phyloP scores from a whole-genome alignment of 37 sponge, comb jelly and placozoan species.

The Axinella damicornis region DNA sequence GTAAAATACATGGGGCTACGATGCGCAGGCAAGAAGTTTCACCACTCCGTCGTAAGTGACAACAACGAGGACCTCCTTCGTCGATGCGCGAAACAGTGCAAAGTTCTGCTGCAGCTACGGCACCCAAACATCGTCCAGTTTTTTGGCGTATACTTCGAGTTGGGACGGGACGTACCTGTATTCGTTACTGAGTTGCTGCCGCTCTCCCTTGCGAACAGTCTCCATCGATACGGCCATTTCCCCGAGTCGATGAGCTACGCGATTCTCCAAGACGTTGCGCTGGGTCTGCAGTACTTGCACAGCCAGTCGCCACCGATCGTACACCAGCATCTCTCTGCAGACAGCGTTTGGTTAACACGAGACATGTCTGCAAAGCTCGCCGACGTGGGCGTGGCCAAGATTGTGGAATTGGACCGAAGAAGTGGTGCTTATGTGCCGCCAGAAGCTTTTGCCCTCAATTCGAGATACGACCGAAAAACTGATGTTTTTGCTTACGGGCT shows the following conservation, averaged over 20 bases:
- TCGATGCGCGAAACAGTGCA: background rate
- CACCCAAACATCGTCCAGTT: constrained; percentile 62
- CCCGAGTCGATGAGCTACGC: constrained; percentile 27
- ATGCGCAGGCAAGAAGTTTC: constrained; percentile 36
- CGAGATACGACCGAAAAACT: constrained; percentile 1
- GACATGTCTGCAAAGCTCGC: constrained; percentile 58
- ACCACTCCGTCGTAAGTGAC: background rate
- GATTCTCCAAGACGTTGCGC: constrained; percentile 52
- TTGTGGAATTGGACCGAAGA: background rate
- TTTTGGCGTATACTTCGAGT: constrained; percentile 13
- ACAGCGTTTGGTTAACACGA: constrained; percentile 22
- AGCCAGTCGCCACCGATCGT: constrained; percentile 17
- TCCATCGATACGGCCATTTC: constrained; percentile 19
- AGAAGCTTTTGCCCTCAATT: background rate
- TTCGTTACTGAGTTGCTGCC: constrained; percentile 43
- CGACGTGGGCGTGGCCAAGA: constrained; percentile 19
- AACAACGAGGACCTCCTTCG: background rate
- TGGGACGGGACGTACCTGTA: constrained; percentile 1
- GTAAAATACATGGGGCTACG: constrained; percentile 27
- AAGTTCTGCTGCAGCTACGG: constrained; percentile 15
- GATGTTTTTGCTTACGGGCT: constrained; percentile 54
- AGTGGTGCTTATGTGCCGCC: background rate
- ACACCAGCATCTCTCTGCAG: constrained; percentile 36
- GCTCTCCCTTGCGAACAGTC: constrained; percentile 11
- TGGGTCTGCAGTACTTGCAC: constrained; percentile 58